phyloP scores from a whole-genome alignment of 2,797 vertebrate genomes.

The Melanotaenia trifasciata region DNA sequence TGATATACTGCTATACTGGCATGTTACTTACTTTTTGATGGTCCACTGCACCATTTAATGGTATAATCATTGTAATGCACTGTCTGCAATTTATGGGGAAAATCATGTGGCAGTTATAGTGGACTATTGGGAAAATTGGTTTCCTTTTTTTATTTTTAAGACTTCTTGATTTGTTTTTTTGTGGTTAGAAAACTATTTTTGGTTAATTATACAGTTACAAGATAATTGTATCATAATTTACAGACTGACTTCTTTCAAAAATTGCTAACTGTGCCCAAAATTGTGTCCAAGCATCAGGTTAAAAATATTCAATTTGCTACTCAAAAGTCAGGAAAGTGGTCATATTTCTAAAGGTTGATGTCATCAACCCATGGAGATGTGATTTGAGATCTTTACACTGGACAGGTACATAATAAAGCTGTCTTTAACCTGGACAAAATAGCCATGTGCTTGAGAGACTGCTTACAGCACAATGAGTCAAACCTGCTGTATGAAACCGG shows the following conservation, averaged over 20 bases:
- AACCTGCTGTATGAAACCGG: background rate
- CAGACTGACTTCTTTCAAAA: conserved; percentile 1
- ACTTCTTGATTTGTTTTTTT: conserved; percentile 8
- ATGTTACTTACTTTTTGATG: conserved; percentile 18
- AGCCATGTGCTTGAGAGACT: too few relatives aligned
- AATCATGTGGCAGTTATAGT: background rate
- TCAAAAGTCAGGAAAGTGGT: background rate
- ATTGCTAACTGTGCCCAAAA: conserved; percentile 1
- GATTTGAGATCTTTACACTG: background rate
- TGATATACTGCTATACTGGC: background rate
- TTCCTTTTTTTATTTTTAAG: conserved; percentile 1
- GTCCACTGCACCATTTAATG: conserved; percentile 20
- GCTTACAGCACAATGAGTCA: background rate
- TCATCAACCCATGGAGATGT: too few relatives aligned
- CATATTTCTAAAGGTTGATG: too few relatives aligned
- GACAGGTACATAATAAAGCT: background rate
- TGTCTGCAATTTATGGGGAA: conserved; percentile 15
- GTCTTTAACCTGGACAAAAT: background rate
- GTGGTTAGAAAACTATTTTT: background rate
- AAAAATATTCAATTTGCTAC: background rate
- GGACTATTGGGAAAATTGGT: background rate
- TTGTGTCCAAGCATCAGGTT: too few relatives aligned
- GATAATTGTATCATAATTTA: conserved; percentile 11
- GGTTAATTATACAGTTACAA: conserved; percentile 1
- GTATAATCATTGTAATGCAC: conserved; percentile 21